Percentiles rank a stretch among this genome's conserved stretches.
Evolutionary conservation across 64 coral and sea anemone genomes (phyloP).

Genomic region (Dendronephthya gigantea): DNA sequence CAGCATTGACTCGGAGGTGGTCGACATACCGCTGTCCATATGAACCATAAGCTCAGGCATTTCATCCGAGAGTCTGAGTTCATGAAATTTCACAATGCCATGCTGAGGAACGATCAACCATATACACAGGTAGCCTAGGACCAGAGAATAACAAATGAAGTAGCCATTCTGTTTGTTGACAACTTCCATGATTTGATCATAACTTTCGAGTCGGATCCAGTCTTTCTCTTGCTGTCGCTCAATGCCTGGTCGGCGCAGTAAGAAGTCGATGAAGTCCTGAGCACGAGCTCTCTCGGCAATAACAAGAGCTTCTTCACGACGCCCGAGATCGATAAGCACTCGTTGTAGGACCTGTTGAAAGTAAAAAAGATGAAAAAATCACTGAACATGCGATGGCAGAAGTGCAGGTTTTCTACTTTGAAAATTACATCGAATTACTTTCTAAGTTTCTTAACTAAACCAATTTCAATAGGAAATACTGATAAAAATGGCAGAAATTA

Average conservation of each 20-base stretch:
- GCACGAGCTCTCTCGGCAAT: conserved; percentile 77
- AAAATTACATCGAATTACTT: no score
- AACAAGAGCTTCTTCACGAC: conserved; percentile 56
- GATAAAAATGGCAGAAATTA: no score
- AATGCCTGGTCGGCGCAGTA: conserved; percentile 49
- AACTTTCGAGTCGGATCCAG: not conserved
- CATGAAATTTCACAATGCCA: conserved; percentile 81
- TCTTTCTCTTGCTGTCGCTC: not conserved
- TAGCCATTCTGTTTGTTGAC: conserved; percentile 63
- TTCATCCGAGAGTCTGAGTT: conserved; percentile 33
- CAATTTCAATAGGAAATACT: no score
- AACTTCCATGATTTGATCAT: conserved; percentile 75
- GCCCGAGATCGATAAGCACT: conserved; percentile 58
- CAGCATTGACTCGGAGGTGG: not conserved
- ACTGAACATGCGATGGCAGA: no score
- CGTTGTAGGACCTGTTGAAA: conserved; percentile 49
- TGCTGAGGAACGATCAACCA: conserved; percentile 67
- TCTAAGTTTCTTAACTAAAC: no score
- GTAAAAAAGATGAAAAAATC: not conserved
- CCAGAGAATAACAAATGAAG: conserved; percentile 76
- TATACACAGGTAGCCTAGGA: conserved; percentile 74
- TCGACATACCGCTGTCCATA: not conserved
- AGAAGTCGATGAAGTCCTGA: conserved; percentile 78
- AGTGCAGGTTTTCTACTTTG: no score
- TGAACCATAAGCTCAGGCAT: conserved; percentile 15